Base-by-base conservation (phyloP, 2,113 vertebrate genomes). In the Chloebia gouldiae region DNA sequence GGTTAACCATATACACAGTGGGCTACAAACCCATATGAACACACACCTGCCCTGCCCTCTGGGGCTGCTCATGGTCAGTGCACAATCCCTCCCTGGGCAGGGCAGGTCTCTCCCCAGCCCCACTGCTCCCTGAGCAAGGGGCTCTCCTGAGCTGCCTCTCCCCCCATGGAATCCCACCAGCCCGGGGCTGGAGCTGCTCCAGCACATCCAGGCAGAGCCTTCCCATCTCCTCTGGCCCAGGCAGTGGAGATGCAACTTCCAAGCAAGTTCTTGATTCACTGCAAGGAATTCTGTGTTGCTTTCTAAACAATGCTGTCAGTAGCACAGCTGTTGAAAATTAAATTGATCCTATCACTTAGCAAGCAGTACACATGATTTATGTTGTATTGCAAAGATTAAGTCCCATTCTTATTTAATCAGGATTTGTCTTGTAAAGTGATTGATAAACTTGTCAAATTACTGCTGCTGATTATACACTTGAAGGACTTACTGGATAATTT, bases 391-490 rank as follows among this genome's bases (percentile, higher is more conserved):
- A 93, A 90, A 81, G n/a, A 75, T 90, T 94, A 94, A 77, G 37
- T 81, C 65, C 33, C 50, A 54, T 94, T 95, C 83, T 66, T 94
- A 88, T 68, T 86, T 82, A 92, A 92, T 89, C 79, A 56, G 42
- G 23, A 88, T 81, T 79, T 93, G 76, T 90, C 59, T 91, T 40
- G 65, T 50, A 82, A 97, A 95, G 42, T 31, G 78, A 93, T 72
- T 47, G 68, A 96, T 90, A 93, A 90, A 93, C 50, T 61, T 83
- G 44, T 87, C 79, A 60, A 22, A 47, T 66, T 80, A 60, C 77
- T 82, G 40, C 95, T 93, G 78, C 90, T 94, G 66, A 92, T 96
- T 90, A 81, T 72, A 82, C 28, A 90, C 35, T 70, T 87, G 39
- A 84, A 82, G 61, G 72, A 69, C 61, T 63, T 28, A 40, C 30